A percentile compares a stretch with the other conserved stretches of the same genome.
phyloP scores from a whole-genome alignment of 2,888 invertebrate genomes.

The Lasioglossum figueresi region DNA sequence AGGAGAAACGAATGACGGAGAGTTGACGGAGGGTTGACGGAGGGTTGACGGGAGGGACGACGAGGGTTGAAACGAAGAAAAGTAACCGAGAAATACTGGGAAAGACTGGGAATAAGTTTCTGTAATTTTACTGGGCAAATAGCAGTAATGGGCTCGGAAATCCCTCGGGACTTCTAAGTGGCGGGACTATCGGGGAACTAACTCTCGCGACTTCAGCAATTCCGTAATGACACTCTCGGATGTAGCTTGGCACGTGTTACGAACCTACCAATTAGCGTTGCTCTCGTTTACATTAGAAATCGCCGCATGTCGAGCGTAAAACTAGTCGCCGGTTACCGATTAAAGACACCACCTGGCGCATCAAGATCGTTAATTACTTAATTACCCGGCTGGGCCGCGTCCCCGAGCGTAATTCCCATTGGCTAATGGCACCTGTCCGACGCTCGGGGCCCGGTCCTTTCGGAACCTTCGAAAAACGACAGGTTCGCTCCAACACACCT shows the following conservation, averaged over 20 bases:
- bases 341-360: conserved; percentile 62
- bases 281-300: conserved; percentile 70
- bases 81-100: conserved; percentile 18
- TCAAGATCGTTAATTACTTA: conserved; percentile 71
- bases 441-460: background rate
- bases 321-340: conserved; percentile 60
- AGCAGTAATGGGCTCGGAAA: conserved; percentile 57
- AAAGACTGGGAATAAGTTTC: conserved; percentile 54
- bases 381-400: conserved; percentile 62
- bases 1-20: background rate
- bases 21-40: background rate
- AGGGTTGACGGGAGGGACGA: background rate
- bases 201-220: conserved; percentile 66
- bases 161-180: conserved; percentile 54
- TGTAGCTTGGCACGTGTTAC: conserved; percentile 65
- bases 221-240: conserved; percentile 66
- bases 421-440: conserved; percentile 31
- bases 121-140: conserved; percentile 62
- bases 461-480: conserved; percentile 19
- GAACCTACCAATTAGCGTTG: conserved; percentile 68
- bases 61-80: background rate
- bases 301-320: conserved; percentile 67
- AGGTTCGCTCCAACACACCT: background rate
- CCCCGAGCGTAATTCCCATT: conserved; percentile 50
- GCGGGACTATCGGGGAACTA: conserved; percentile 52